Evolutionary conservation across 2,113 vertebrate genomes (phyloP).

Genomic region (Bostrychus sinensis): DNA sequence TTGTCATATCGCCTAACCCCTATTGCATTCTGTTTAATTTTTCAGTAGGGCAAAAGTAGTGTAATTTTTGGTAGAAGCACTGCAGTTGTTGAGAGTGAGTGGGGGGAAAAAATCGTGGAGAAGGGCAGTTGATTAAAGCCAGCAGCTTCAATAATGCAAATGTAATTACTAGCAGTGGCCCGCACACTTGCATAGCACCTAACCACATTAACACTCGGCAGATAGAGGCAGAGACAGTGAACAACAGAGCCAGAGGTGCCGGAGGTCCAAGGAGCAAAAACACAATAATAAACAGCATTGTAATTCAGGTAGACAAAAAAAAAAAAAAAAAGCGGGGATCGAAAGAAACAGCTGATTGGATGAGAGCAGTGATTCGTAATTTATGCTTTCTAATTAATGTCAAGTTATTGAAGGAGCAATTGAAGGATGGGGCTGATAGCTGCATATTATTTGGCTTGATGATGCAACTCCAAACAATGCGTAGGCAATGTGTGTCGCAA

Average conservation of each 20-base stretch:
- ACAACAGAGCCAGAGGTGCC: not conserved
- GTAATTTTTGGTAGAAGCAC: not conserved
- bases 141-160: slow-evolving; percentile 80
- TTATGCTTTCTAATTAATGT: slow-evolving; percentile 3
- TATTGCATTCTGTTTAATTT: not conserved
- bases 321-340: not conserved
- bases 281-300: slow-evolving; percentile 5
- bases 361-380: not conserved
- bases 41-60: not conserved
- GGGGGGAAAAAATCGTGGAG: slow-evolving; percentile 1
- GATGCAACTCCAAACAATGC: not conserved
- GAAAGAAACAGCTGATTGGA: not conserved
- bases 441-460: not conserved
- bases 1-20: too few relatives aligned
- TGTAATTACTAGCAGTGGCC: slow-evolving; percentile 75
- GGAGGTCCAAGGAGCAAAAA: not conserved
- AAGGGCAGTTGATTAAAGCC: slow-evolving; percentile 69
- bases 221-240: slow-evolving; percentile 7
- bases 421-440: not conserved
- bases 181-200: slow-evolving; percentile 62
- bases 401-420: not conserved
- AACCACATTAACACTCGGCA: slow-evolving; percentile 55
- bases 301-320: not conserved
- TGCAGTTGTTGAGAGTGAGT: not conserved
- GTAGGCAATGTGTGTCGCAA: too few relatives aligned